Conservation (phyloP, 1,140 invertebrate genomes). For the Tribolium castaneum region DNA sequence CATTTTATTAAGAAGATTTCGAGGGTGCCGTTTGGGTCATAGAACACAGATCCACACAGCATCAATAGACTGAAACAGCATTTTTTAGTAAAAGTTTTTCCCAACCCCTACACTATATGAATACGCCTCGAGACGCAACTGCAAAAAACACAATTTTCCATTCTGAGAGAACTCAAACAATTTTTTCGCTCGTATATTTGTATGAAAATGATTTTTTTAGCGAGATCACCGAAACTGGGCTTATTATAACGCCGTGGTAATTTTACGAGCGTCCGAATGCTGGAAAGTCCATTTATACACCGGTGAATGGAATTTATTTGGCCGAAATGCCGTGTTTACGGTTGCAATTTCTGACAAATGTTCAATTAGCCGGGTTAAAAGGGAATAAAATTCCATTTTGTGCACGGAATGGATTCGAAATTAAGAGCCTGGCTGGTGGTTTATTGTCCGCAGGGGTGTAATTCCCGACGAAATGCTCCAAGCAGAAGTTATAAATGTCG, state of each 20-base stretch:
- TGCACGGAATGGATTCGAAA: conserved; percentile 24
- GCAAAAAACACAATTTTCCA: background rate
- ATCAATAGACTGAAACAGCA: background rate
- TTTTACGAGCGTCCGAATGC: background rate
- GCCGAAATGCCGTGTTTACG: background rate
- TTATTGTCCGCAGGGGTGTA: conserved; percentile 24
- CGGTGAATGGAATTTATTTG: background rate
- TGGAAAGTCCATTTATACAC: background rate
- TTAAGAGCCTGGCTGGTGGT: conserved; percentile 14
- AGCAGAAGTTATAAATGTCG: conserved; percentile 29
- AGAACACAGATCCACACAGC: background rate
- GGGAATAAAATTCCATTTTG: conserved; percentile 26
- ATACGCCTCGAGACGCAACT: background rate
- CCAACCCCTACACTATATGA: background rate
- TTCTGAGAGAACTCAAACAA: background rate
- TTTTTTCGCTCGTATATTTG: background rate
- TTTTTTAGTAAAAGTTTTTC: background rate
- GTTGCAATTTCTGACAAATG: conserved; percentile 28
- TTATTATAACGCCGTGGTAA: background rate
- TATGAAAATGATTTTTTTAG: background rate
- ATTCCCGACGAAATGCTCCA: conserved; percentile 9
- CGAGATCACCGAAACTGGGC: background rate
- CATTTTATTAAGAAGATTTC: background rate
- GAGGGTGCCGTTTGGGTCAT: background rate
- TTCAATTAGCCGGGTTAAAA: conserved; percentile 22